Conservation (phyloP, 2,113 vertebrate species). For the Balaeniceps rex region DNA sequence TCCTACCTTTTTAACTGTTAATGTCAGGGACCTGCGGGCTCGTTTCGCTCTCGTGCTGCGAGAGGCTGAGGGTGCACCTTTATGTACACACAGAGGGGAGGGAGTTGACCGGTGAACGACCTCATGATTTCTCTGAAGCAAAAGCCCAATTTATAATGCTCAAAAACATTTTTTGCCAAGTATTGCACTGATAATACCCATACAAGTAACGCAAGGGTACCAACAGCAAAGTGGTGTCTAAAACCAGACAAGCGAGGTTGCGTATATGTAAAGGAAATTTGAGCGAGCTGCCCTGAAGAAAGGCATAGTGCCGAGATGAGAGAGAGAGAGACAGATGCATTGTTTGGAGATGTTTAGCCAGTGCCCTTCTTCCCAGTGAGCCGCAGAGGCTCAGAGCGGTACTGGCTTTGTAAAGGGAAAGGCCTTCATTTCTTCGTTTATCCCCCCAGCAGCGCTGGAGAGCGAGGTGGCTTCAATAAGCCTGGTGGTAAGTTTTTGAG, state of each 20-base stretch:
- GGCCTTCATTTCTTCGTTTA: constrained; percentile 99
- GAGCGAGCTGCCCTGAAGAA: constrained; percentile 83
- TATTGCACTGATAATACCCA: constrained; percentile 80
- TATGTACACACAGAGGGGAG: constrained; percentile 58
- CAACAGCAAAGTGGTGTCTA: constrained; percentile 66
- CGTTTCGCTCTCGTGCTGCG: constrained; percentile 20
- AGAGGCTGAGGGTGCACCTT: constrained; percentile 77
- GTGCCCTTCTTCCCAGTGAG: constrained; percentile 92
- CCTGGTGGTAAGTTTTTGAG: constrained; percentile 99
- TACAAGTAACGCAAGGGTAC: constrained; percentile 47
- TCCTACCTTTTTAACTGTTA: constrained; percentile 58
- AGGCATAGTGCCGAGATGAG: constrained; percentile 84
- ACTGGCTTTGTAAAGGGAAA: constrained; percentile 99
- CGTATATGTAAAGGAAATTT: constrained; percentile 72
- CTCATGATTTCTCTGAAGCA: background rate
- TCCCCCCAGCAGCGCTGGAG: constrained; percentile 99
- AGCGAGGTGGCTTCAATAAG: constrained; percentile 99
- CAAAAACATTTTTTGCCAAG: constrained; percentile 30
- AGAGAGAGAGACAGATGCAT: constrained; percentile 77
- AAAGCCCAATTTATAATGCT: background rate
- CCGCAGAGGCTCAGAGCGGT: constrained; percentile 93
- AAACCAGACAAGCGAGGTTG: constrained; percentile 73
- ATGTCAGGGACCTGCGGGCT: constrained; percentile 65
- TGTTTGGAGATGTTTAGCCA: constrained; percentile 88
- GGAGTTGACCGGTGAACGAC: constrained; percentile 4